Conservation (phyloP, 2,888 invertebrate genomes). For the Baronia brevicornis region DNA sequence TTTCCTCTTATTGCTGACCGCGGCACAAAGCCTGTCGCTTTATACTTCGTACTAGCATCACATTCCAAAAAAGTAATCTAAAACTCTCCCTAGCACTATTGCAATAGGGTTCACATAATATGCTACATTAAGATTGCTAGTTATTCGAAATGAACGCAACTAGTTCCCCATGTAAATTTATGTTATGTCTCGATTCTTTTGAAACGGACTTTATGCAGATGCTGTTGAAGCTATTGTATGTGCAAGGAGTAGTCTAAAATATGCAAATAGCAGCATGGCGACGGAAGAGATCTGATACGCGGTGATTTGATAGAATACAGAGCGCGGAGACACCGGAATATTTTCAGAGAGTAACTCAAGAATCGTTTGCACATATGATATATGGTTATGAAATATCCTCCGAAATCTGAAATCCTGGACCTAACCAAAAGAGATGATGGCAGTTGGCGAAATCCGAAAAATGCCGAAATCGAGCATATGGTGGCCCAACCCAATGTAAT, state of each 20-base stretch:
- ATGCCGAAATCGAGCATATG: too few species aligned
- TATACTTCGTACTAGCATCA: conserved; percentile 29
- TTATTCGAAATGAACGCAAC: conserved; percentile 55
- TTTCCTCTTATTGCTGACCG: conserved; percentile 69
- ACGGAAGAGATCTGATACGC: conserved; percentile 37
- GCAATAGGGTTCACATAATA: conserved; percentile 16
- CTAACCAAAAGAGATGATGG: too few species aligned
- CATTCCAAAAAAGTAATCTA: conserved; percentile 9
- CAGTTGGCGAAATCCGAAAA: too few species aligned
- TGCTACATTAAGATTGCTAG: conserved; percentile 26
- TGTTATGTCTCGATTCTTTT: conserved; percentile 21
- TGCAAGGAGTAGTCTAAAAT: conserved; percentile 32
- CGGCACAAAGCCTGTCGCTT: conserved; percentile 56
- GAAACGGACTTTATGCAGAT: conserved; percentile 31
- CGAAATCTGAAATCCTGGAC: too few species aligned
- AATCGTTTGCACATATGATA: too few species aligned
- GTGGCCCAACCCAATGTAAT: too few species aligned
- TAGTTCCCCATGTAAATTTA: conserved; percentile 51
- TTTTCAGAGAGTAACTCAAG: conserved; percentile 16
- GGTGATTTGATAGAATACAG: conserved; percentile 43
- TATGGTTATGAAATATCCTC: too few species aligned
- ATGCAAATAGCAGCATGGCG: conserved; percentile 36
- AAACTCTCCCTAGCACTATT: conserved; percentile 22
- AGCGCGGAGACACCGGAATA: conserved; percentile 22
- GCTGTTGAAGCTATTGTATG: conserved; percentile 21